Evolutionary conservation across 30 jellyfish, hydroid and myxozoan genomes (phyloP).

Genomic region (Cassiopea xamachana): DNA sequence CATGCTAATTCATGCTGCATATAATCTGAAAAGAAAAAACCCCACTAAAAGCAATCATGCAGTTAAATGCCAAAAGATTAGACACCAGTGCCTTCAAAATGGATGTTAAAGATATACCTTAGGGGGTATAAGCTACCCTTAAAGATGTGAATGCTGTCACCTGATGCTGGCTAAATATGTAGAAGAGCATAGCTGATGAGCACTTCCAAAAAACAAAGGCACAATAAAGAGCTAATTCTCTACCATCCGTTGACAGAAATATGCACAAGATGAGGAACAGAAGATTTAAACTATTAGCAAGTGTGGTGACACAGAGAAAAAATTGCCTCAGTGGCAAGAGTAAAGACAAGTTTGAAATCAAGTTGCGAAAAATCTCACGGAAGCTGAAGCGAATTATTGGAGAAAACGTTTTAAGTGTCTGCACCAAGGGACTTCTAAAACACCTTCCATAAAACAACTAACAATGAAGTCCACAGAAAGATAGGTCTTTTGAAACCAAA

Average conservation of each 20-base stretch:
- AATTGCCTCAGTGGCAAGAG: conserved; percentile 32
- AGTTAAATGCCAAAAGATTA: conserved; percentile 32
- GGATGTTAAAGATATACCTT: conserved; percentile 52
- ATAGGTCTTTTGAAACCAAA: conserved; percentile 54
- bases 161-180: conserved; percentile 73
- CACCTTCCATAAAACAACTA: conserved; percentile 17
- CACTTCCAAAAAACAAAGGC: conserved; percentile 71
- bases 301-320: conserved; percentile 52
- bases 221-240: conserved; percentile 48
- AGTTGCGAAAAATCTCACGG: conserved; percentile 34
- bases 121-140: conserved; percentile 51
- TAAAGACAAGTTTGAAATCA: conserved; percentile 37
- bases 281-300: conserved; percentile 42
- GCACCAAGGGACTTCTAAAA: conserved; percentile 51
- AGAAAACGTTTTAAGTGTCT: conserved; percentile 37
- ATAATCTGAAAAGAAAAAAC: conserved; percentile 7
- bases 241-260: conserved; percentile 66
- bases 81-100: conserved; percentile 41
- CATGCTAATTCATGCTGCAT: background rate
- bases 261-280: conserved; percentile 57
- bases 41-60: conserved; percentile 41
- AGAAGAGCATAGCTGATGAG: conserved; percentile 47
- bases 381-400: conserved; percentile 67
- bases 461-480: conserved; percentile 5
- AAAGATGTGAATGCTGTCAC: conserved; percentile 53